A percentile compares a stretch with the other conserved stretches of the same genome.
Evolutionary conservation across 2,797 vertebrate species (phyloP).

Genomic region (Tapirus indicus): DNA sequence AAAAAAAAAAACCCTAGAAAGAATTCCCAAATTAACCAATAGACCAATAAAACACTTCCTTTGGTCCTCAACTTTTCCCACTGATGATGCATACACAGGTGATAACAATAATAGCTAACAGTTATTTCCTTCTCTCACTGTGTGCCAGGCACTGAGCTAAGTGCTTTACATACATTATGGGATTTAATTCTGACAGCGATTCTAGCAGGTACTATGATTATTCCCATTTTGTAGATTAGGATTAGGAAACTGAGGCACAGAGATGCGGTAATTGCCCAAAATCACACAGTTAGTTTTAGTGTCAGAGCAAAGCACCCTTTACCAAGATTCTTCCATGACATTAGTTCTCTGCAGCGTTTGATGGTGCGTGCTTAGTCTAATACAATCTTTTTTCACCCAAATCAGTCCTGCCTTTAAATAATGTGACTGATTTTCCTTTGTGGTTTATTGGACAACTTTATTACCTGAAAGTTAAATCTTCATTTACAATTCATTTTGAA

Average conservation of each 20-base stretch:
- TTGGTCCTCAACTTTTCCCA: not conserved
- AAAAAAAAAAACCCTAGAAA: not conserved
- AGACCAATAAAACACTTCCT: conserved; percentile 14
- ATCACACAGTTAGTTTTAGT: not conserved
- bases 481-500: not conserved
- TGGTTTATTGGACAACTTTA: not conserved
- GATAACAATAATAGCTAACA: not conserved
- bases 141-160: not conserved
- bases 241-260: not conserved
- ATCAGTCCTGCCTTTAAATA: not conserved
- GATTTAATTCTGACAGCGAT: not conserved
- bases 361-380: not conserved
- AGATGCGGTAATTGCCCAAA: not conserved
- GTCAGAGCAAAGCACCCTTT: not conserved
- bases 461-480: conserved; percentile 27
- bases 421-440: not conserved
- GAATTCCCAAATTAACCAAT: conserved; percentile 21
- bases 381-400: not conserved
- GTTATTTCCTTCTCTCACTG: not conserved
- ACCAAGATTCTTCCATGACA: not conserved
- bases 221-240: not conserved
- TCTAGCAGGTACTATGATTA: not conserved
- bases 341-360: not conserved
- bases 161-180: not conserved
- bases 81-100: conserved; percentile 12